Evolutionary conservation across 2,888 invertebrate species (phyloP).

Genomic region (Gari tellinella): DNA sequence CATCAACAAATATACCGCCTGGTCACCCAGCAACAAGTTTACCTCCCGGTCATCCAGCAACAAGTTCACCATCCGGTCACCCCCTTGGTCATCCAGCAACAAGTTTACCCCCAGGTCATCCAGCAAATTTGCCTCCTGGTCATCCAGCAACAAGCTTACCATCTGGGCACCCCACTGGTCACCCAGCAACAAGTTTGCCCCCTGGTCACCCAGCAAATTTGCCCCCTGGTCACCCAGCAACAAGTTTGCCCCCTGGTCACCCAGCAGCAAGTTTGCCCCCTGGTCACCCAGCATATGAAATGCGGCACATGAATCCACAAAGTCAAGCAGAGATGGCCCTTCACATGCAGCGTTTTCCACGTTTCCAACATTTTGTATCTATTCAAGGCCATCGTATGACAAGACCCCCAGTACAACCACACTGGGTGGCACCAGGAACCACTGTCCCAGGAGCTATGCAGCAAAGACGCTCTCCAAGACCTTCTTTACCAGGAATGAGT

Average conservation of each 20-base stretch:
- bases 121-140: neutral
- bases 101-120: slow-evolving; percentile 1
- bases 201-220: neutral
- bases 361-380: slow-evolving; percentile 36
- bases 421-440: slow-evolving; percentile 53
- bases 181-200: neutral
- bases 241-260: no score
- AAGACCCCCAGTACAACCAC: slow-evolving; percentile 48
- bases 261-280: neutral
- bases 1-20: no score
- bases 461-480: slow-evolving; percentile 30
- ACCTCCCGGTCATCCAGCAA: slow-evolving; percentile 2
- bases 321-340: neutral
- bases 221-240: slow-evolving; percentile 29
- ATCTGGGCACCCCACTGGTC: slow-evolving; percentile 27
- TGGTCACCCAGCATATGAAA: slow-evolving; percentile 5
- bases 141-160: no score
- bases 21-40: neutral
- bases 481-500: slow-evolving; percentile 25
- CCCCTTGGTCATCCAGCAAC: no score
- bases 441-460: slow-evolving; percentile 9
- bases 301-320: slow-evolving; percentile 37
- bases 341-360: slow-evolving; percentile 23
- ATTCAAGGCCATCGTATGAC: slow-evolving; percentile 27
- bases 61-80: slow-evolving; percentile 10